Evolutionary conservation across 2,113 vertebrate genomes (phyloP).

Genomic region (Neodon shergylaensis): DNA sequence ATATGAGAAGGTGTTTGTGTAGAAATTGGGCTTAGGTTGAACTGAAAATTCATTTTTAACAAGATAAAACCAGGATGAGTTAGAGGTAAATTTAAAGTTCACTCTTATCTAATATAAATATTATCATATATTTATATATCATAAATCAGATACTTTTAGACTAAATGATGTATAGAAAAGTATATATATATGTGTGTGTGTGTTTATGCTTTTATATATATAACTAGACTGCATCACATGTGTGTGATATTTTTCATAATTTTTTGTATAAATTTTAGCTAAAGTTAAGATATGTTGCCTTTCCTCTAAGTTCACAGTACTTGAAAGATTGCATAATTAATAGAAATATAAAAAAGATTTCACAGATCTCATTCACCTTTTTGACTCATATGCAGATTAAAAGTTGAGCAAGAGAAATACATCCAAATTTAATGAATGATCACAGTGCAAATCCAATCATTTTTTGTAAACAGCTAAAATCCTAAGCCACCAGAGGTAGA

Average conservation of each 20-base stretch:
- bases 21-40: constrained; percentile 1
- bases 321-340: constrained; percentile 63
- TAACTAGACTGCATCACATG: background rate
- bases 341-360: constrained; percentile 51
- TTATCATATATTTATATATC: too few species aligned
- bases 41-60: constrained; percentile 54
- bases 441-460: constrained; percentile 66
- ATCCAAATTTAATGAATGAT: constrained; percentile 43
- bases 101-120: background rate
- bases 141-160: background rate
- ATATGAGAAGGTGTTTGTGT: background rate
- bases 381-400: constrained; percentile 66
- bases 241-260: constrained; percentile 34
- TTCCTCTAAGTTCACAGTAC: constrained; percentile 14
- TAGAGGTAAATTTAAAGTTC: constrained; percentile 17
- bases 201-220: background rate
- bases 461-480: constrained; percentile 64
- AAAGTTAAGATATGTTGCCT: constrained; percentile 55
- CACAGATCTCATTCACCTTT: constrained; percentile 57
- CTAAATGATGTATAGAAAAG: constrained; percentile 43
- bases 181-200: background rate
- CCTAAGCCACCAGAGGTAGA: constrained; percentile 76
- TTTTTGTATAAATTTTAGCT: constrained; percentile 41
- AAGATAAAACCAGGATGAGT: constrained; percentile 33
- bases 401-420: constrained; percentile 70